Evolutionary conservation across 2,113 vertebrate genomes (phyloP).

Genomic region (Brachypteracias leptosomus): DNA sequence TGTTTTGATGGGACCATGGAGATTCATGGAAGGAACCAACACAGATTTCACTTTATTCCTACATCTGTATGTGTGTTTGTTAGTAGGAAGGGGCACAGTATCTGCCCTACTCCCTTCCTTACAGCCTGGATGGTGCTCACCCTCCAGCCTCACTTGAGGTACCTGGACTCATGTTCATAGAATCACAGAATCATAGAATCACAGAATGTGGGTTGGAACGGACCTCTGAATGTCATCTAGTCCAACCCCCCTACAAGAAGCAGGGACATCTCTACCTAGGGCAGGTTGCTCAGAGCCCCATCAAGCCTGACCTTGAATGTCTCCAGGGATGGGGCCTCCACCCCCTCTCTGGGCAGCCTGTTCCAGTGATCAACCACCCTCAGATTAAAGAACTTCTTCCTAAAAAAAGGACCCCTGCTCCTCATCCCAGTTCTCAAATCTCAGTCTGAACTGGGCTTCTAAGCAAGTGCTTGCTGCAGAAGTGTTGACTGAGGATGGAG

Average conservation of each 20-base stretch:
- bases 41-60: background rate
- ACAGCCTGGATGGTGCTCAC: accelerated
- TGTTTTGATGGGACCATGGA: background rate
- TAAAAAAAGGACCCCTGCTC: background rate
- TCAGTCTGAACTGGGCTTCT: background rate
- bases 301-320: too few relatives aligned
- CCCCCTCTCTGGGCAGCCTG: too few relatives aligned
- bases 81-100: background rate
- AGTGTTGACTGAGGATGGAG: background rate
- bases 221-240: too few relatives aligned
- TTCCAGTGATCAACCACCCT: too few relatives aligned
- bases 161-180: too few relatives aligned
- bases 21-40: background rate
- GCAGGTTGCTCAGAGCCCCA: too few relatives aligned
- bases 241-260: too few relatives aligned
- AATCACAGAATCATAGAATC: too few relatives aligned
- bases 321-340: too few relatives aligned
- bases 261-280: too few relatives aligned
- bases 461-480: background rate
- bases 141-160: accelerated
- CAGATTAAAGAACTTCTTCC: too few relatives aligned
- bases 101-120: background rate
- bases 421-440: background rate
- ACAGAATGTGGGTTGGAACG: too few relatives aligned
- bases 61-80: background rate